phyloP scores from a whole-genome alignment of 2,888 invertebrate genomes.

The Rhaphigaster nebulosa region DNA sequence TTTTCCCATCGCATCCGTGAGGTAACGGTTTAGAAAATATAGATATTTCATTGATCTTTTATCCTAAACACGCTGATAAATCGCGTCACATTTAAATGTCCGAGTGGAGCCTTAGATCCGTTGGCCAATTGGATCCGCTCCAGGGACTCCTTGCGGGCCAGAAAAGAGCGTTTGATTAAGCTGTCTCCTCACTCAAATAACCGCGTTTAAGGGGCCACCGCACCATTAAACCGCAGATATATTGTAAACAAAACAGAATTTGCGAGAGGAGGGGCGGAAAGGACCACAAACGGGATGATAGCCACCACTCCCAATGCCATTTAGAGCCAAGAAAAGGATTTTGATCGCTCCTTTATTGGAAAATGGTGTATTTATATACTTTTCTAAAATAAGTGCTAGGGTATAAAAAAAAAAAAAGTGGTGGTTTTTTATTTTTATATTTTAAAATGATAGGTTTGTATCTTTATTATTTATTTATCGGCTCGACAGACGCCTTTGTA shows the following conservation, averaged over 20 bases:
- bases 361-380: no score
- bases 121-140: background rate
- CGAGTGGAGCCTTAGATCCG: background rate
- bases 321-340: background rate
- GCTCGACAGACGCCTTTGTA: no score
- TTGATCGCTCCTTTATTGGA: background rate
- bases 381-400: no score
- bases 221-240: background rate
- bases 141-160: background rate
- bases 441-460: no score
- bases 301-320: background rate
- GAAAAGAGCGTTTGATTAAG: constrained; percentile 6
- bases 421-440: no score
- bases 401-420: no score
- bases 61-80: constrained; percentile 21
- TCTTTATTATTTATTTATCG: no score
- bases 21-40: background rate
- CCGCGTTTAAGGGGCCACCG: background rate
- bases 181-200: constrained; percentile 16
- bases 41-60: constrained; percentile 18
- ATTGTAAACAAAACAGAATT: constrained; percentile 23
- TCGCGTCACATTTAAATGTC: constrained; percentile 28
- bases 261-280: background rate
- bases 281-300: background rate
- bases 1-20: background rate